Conservation (phyloP, 2,888 invertebrate genomes). For the Mesopsocus fuscifrons region DNA sequence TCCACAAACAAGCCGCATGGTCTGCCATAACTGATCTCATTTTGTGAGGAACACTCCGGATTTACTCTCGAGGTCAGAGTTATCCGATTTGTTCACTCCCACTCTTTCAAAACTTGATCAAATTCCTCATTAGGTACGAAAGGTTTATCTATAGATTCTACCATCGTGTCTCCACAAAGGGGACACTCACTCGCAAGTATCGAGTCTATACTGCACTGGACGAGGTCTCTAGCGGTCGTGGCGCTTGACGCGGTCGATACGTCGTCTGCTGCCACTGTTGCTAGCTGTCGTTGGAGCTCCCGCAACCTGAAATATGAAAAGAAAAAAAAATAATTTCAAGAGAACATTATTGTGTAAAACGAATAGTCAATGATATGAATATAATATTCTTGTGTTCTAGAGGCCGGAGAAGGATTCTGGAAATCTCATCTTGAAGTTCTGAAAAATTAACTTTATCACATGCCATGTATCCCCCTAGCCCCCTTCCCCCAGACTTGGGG, state of each 20-base stretch:
- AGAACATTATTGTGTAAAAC: no score
- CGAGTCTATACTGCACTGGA: slow-evolving; percentile 70
- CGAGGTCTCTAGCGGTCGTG: slow-evolving; percentile 37
- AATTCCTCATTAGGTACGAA: slow-evolving; percentile 71
- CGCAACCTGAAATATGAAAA: background rate
- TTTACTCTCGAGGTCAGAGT: background rate
- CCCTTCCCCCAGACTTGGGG: no score
- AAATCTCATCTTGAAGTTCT: no score
- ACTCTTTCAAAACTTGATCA: slow-evolving; percentile 64
- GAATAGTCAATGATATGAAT: no score
- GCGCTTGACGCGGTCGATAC: slow-evolving; percentile 26
- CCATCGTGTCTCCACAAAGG: slow-evolving; percentile 85
- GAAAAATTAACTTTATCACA: no score
- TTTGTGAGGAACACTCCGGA: background rate
- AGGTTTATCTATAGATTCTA: slow-evolving; percentile 70
- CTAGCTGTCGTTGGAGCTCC: slow-evolving; percentile 14
- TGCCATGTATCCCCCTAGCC: no score
- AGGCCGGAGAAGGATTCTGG: no score
- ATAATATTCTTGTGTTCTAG: no score
- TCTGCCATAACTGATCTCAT: no score
- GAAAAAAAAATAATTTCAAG: no score
- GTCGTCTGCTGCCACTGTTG: slow-evolving; percentile 8
- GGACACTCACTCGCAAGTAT: slow-evolving; percentile 81
- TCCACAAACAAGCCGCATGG: no score
- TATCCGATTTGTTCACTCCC: slow-evolving; percentile 50